Conservation (phyloP, 2,888 invertebrate species). For the Peribatodes rhomboidaria region DNA sequence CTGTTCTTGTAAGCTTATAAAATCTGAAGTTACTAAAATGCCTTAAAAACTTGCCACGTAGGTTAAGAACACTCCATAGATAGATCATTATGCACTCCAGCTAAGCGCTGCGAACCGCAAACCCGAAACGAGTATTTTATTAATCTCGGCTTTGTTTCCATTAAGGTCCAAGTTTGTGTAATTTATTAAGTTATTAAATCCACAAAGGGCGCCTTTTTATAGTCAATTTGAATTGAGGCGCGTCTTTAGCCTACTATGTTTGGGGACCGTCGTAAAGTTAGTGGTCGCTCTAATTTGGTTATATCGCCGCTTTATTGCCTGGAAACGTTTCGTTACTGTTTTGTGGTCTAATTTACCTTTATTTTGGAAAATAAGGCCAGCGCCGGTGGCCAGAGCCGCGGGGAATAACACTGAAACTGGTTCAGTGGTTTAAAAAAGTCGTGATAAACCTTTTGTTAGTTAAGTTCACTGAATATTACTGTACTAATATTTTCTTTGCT, state of each 20-base stretch:
- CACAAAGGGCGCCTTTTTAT: conserved; percentile 49
- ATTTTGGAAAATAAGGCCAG: conserved; percentile 32
- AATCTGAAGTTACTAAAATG: too few species aligned
- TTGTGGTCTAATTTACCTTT: conserved; percentile 47
- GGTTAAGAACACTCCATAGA: background rate
- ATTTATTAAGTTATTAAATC: conserved; percentile 51
- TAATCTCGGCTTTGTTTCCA: conserved; percentile 41
- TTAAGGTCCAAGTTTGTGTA: conserved; percentile 44
- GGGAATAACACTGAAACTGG: background rate
- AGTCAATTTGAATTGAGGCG: conserved; percentile 50
- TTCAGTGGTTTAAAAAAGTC: background rate
- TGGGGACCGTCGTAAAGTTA: conserved; percentile 47
- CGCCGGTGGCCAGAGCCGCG: background rate
- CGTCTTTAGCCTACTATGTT: conserved; percentile 42
- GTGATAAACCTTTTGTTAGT: background rate
- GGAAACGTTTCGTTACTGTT: conserved; percentile 48
- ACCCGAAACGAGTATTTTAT: conserved; percentile 31
- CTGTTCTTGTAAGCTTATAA: too few species aligned
- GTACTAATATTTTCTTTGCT: background rate
- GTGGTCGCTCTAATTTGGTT: conserved; percentile 50
- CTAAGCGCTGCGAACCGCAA: conserved; percentile 17
- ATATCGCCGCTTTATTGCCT: conserved; percentile 47
- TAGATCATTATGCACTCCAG: conserved; percentile 16
- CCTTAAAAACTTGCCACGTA: too few species aligned
- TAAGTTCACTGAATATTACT: background rate